Percentiles rank a stretch among this genome's conserved stretches.
phyloP scores from a whole-genome alignment of 2,888 invertebrate genomes.

The Drosophila phalerata region DNA sequence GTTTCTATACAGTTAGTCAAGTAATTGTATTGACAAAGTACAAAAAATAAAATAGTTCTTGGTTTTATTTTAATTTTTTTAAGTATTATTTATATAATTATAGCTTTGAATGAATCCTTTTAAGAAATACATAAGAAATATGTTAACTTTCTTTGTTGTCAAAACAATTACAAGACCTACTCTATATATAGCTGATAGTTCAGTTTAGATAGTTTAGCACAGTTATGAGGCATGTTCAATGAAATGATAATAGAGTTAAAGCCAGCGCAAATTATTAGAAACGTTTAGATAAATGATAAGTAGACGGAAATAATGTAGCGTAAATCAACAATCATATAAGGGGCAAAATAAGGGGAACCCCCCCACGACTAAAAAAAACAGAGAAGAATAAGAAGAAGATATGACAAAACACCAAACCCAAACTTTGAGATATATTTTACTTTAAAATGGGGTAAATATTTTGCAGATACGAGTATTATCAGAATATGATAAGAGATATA shows the following conservation, averaged over 20 bases:
- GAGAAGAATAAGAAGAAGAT: conserved; percentile 2
- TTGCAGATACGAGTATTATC: background rate
- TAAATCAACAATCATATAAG: conserved; percentile 25
- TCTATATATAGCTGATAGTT: conserved; percentile 20
- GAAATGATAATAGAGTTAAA: conserved; percentile 64
- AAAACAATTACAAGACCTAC: background rate
- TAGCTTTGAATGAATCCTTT: too few relatives aligned
- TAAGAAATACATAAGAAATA: background rate
- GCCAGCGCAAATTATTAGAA: conserved; percentile 59
- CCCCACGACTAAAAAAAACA: conserved; percentile 4
- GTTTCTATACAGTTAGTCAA: background rate
- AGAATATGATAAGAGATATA: background rate
- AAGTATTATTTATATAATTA: too few relatives aligned
- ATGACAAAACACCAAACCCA: conserved; percentile 32
- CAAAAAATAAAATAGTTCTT: background rate
- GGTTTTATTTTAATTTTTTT: background rate
- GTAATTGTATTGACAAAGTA: background rate
- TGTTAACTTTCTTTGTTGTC: conserved; percentile 1
- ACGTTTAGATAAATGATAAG: conserved; percentile 41
- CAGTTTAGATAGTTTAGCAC: conserved; percentile 46
- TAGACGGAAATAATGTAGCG: conserved; percentile 35
- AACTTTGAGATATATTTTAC: conserved; percentile 11
- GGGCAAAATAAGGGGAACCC: conserved; percentile 1
- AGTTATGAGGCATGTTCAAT: conserved; percentile 56
- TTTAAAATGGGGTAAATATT: conserved; percentile 1